A percentile compares a stretch with the other conserved stretches of the same genome.
phyloP scores from a whole-genome alignment of 2,113 vertebrate species.

The Morone saxatilis region DNA sequence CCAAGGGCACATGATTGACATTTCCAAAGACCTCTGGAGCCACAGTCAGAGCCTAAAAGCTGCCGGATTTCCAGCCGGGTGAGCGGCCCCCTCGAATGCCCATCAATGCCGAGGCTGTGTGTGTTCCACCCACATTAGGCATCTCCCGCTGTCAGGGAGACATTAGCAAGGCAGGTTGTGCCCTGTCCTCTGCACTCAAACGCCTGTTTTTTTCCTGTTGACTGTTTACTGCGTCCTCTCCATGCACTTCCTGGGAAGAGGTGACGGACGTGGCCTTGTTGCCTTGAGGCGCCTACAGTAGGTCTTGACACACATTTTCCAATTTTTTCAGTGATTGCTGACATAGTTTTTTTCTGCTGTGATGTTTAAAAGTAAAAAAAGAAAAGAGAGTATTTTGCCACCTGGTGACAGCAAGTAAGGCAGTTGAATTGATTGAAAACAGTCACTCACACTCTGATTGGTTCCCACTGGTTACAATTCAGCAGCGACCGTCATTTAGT shows the following conservation, averaged over 20 bases:
- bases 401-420: too few relatives aligned
- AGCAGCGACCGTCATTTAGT: conserved; percentile 41
- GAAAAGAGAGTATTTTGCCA: neutral
- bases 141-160: conserved; percentile 64
- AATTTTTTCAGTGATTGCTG: neutral
- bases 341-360: neutral
- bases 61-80: conserved; percentile 71
- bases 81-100: conserved; percentile 65
- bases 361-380: neutral
- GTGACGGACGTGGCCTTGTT: neutral
- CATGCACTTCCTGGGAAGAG: conserved; percentile 25
- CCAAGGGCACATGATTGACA: conserved; percentile 73
- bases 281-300: neutral
- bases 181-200: conserved; percentile 51
- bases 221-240: conserved; percentile 30
- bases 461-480: conserved; percentile 30
- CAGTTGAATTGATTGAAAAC: conserved; percentile 22
- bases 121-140: conserved; percentile 67
- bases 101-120: conserved; percentile 65
- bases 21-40: conserved; percentile 74
- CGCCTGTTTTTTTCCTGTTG: conserved; percentile 28
- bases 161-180: conserved; percentile 66
- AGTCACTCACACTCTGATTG: conserved; percentile 1
- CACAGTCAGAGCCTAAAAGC: conserved; percentile 73
- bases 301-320: neutral